Conservation (phyloP, 2,797 vertebrate genomes). For the Channallabes apus region DNA sequence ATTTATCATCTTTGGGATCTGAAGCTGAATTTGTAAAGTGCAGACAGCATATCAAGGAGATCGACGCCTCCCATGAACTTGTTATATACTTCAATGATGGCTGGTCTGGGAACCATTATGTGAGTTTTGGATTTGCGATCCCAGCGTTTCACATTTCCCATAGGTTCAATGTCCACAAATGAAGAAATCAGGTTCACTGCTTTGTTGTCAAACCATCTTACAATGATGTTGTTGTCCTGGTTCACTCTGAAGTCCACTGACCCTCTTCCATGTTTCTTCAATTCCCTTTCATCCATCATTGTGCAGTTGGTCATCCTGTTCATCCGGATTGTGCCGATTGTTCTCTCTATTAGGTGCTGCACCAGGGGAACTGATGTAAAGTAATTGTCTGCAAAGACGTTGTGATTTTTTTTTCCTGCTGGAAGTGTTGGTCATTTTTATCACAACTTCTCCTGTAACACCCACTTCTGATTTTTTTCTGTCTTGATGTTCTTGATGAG, state of each 20-base stretch:
- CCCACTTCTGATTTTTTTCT: constrained; percentile 44
- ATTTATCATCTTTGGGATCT: too few relatives aligned
- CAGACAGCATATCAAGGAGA: too few relatives aligned
- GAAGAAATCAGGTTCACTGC: constrained; percentile 34
- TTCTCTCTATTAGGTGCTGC: background rate
- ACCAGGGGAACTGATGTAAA: constrained; percentile 14
- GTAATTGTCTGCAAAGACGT: constrained; percentile 38
- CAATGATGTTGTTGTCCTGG: constrained; percentile 32
- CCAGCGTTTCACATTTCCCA: background rate
- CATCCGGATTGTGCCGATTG: constrained; percentile 40
- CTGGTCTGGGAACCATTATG: too few relatives aligned
- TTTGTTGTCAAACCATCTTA: constrained; percentile 56
- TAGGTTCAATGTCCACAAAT: constrained; percentile 18
- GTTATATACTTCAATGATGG: too few relatives aligned
- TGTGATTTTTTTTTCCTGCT: constrained; percentile 46
- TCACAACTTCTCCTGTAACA: constrained; percentile 31
- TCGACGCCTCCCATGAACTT: too few relatives aligned
- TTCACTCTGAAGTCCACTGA: constrained; percentile 47
- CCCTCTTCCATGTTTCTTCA: constrained; percentile 48
- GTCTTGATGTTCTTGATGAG: constrained; percentile 39
- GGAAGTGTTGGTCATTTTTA: constrained; percentile 51
- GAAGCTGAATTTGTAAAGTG: too few relatives aligned
- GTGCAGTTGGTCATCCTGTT: constrained; percentile 40
- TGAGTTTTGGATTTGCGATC: constrained; percentile 39
- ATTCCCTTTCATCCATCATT: constrained; percentile 32